These are phyloP conservation scores for Taxidea taxus DNA, from an alignment of 2,113 vertebrate genomes.

Conservation along the genomic window DNA sequence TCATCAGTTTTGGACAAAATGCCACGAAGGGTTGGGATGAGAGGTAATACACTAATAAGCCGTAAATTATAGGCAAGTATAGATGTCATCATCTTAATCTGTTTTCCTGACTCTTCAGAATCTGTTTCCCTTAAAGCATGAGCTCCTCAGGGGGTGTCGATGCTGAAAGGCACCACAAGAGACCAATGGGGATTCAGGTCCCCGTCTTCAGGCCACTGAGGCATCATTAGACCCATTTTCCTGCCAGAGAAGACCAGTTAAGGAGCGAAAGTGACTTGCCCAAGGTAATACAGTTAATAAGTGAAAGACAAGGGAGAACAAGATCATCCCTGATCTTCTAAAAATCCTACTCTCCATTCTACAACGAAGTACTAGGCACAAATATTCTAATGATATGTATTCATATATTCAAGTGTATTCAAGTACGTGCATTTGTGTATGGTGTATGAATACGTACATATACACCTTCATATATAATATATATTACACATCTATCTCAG, in stretches of 20 bases:
- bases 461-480: background rate
- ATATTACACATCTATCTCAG: background rate
- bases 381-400: background rate
- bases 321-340: background rate
- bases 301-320: background rate
- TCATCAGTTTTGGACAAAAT: background rate
- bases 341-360: background rate
- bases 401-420: background rate
- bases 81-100: background rate
- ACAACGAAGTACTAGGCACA: background rate
- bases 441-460: background rate
- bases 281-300: background rate
- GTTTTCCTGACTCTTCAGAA: background rate
- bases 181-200: background rate
- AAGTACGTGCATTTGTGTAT: fast-evolving
- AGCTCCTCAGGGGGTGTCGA: background rate
- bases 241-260: background rate
- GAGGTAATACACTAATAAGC: background rate
- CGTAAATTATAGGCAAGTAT: background rate
- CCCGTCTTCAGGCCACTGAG: background rate
- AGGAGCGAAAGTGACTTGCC: background rate
- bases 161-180: background rate
- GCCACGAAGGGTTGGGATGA: background rate
- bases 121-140: background rate
- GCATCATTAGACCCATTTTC: background rate